These are phyloP conservation scores for Melinaea marsaeus DNA, from an alignment of 2,888 invertebrate species.

Conservation along the genomic window DNA sequence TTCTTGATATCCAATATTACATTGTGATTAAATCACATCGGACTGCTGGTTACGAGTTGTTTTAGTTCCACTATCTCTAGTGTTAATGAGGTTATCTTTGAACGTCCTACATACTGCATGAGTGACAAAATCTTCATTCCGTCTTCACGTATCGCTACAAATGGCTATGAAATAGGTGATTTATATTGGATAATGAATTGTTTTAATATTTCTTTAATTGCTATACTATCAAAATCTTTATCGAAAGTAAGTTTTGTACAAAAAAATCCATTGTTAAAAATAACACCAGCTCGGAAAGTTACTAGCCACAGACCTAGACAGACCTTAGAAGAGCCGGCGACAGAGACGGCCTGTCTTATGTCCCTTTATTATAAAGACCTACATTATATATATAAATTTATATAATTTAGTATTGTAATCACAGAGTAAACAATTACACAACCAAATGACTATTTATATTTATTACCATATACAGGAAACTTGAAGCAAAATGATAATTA, in stretches of 20 bases:
- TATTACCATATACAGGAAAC: slow-evolving; percentile 14
- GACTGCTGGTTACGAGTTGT: slow-evolving; percentile 23
- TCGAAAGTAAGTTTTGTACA: too few species aligned
- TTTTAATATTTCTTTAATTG: too few species aligned
- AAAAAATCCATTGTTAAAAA: too few species aligned
- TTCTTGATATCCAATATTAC: slow-evolving; percentile 26
- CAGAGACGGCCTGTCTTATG: too few species aligned
- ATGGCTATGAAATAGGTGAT: too few species aligned
- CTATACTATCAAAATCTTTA: too few species aligned
- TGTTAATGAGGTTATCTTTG: slow-evolving; percentile 36
- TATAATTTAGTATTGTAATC: not conserved
- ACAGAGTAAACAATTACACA: not conserved
- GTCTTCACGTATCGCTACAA: not conserved
- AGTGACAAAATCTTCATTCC: slow-evolving; percentile 22
- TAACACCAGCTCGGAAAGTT: too few species aligned
- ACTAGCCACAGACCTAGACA: too few species aligned
- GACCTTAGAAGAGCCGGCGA: too few species aligned
- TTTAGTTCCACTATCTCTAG: slow-evolving; percentile 28
- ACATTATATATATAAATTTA: too few species aligned
- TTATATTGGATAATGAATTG: too few species aligned
- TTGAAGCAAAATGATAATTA: slow-evolving; percentile 10
- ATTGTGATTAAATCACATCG: slow-evolving; percentile 27
- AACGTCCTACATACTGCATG: slow-evolving; percentile 31
- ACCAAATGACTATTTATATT: not conserved
- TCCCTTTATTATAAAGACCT: too few species aligned